Percentiles rank a stretch among this genome's conserved stretches.
Evolutionary conservation across 1,140 invertebrate genomes (phyloP).

Genomic region (Leptopilina clavipes): DNA sequence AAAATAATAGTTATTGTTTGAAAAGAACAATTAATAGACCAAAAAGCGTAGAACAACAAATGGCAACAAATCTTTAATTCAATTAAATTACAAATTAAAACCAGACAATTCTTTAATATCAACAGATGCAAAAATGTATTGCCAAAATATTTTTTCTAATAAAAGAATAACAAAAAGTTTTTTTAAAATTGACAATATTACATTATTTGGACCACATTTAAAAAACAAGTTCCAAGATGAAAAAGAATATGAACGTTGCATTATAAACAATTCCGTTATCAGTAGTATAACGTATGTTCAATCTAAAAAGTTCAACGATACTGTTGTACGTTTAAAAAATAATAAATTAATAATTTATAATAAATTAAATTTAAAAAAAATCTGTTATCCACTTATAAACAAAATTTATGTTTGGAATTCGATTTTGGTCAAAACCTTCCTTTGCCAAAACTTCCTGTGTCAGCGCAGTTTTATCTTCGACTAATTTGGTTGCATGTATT

Average conservation of each 20-base stretch:
- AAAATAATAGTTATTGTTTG: too few relatives aligned
- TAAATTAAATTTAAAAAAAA: not conserved
- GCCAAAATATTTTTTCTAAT: too few relatives aligned
- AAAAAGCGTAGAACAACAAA: too few relatives aligned
- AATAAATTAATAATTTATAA: too few relatives aligned
- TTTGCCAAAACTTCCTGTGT: too few relatives aligned
- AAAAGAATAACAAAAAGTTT: too few relatives aligned
- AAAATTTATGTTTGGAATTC: not conserved
- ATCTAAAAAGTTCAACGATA: not conserved
- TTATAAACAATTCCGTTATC: not conserved
- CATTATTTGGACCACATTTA: not conserved
- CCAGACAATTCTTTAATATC: too few relatives aligned
- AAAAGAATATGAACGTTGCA: not conserved
- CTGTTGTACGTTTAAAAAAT: not conserved
- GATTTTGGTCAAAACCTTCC: not conserved
- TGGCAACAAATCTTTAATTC: too few relatives aligned
- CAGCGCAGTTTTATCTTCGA: constrained; percentile 23
- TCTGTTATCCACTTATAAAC: not conserved
- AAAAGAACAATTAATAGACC: too few relatives aligned
- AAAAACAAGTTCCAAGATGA: not conserved
- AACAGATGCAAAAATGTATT: too few relatives aligned
- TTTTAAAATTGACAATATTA: too few relatives aligned
- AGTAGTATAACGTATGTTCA: not conserved
- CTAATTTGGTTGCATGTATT: not conserved
- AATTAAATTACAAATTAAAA: too few relatives aligned